These are phyloP conservation scores for Sarcophilus harrisii DNA, from an alignment of 2,797 vertebrate species.

Conservation along the genomic window DNA sequence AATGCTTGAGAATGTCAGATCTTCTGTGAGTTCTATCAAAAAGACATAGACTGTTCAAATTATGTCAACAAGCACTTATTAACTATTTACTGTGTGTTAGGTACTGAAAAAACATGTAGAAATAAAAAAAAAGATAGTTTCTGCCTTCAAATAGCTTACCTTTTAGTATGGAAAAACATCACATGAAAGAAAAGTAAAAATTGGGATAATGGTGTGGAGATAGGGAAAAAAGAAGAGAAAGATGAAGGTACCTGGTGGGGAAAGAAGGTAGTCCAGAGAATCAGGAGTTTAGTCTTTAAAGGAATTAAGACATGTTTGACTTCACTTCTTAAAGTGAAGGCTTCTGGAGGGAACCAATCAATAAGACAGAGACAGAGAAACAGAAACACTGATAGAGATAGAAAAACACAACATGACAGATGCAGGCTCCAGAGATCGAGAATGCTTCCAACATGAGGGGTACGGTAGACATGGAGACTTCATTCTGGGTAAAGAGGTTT, in stretches of 20 bases:
- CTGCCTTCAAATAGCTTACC: neutral
- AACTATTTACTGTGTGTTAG: neutral
- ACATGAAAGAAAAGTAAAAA: neutral
- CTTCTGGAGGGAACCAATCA: neutral
- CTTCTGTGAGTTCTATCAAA: neutral
- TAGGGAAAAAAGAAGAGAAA: neutral
- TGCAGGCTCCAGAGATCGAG: neutral
- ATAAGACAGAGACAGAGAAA: neutral
- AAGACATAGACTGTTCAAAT: neutral
- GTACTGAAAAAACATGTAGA: neutral
- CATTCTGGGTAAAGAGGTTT: neutral
- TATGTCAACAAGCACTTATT: neutral
- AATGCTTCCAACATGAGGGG: neutral
- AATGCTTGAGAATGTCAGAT: neutral
- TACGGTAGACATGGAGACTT: neutral
- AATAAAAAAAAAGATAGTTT: neutral
- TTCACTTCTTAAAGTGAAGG: neutral
- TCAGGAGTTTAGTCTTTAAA: neutral
- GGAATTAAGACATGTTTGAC: neutral
- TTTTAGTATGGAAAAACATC: neutral
- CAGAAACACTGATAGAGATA: too few species aligned
- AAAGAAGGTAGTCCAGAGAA: neutral
- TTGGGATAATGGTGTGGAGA: neutral
- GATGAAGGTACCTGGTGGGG: neutral
- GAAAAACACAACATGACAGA: neutral